phyloP scores from a whole-genome alignment of 2,797 vertebrate species.

The Clarias pachynema region DNA sequence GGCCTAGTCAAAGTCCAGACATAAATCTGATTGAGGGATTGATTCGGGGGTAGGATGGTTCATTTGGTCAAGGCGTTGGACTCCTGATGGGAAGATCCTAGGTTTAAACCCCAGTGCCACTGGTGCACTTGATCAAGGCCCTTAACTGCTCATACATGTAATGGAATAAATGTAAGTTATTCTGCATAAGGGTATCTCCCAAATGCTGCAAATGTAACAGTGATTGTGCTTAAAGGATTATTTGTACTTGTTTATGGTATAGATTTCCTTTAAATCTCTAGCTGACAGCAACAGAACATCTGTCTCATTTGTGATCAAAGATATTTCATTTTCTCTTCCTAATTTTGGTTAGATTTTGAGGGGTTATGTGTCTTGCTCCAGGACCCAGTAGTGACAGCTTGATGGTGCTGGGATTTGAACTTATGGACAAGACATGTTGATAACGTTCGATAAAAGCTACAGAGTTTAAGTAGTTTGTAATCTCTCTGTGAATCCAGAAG shows the following conservation, averaged over 20 bases:
- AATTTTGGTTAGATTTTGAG: neutral
- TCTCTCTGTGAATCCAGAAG: neutral
- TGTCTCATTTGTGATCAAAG: neutral
- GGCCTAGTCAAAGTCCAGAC: too few species aligned
- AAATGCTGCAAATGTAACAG: too few species aligned
- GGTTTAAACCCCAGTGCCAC: too few species aligned
- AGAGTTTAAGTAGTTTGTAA: neutral
- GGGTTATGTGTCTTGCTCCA: neutral
- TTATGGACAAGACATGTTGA: neutral
- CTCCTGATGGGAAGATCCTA: too few species aligned
- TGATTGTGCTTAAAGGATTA: neutral
- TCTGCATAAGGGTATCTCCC: too few species aligned
- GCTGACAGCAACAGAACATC: neutral
- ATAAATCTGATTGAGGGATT: too few species aligned
- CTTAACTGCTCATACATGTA: too few species aligned
- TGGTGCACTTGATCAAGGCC: too few species aligned
- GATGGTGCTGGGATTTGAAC: neutral
- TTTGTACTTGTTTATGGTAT: neutral
- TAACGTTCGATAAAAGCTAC: neutral
- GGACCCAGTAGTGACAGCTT: neutral
- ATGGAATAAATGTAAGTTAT: too few species aligned
- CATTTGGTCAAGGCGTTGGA: too few species aligned
- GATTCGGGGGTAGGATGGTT: too few species aligned
- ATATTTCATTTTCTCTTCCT: neutral
- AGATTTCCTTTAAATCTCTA: neutral